Evolutionary conservation across 2,113 vertebrate species (phyloP).

Genomic region (Hippocampus barbouri): DNA sequence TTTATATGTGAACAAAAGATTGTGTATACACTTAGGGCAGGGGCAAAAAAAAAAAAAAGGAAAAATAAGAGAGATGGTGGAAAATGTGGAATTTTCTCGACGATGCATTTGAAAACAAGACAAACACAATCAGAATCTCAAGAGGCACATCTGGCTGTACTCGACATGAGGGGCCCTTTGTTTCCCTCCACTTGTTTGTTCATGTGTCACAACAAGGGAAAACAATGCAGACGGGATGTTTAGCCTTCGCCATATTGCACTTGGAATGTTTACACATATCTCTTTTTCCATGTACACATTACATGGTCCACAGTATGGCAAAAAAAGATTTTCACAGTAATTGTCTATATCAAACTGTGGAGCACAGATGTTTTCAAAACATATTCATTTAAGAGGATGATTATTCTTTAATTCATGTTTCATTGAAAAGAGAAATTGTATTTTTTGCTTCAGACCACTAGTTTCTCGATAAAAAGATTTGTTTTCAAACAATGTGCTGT

Average conservation of each 20-base stretch:
- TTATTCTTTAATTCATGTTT: no score
- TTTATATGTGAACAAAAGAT: constrained; percentile 34
- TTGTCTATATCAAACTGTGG: not conserved
- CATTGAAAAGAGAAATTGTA: no score
- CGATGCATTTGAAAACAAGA: constrained; percentile 63
- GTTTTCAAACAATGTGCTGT: no score
- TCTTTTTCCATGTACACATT: not conserved
- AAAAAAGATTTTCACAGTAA: no score
- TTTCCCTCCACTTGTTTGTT: constrained; percentile 48
- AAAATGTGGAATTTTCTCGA: constrained; percentile 49
- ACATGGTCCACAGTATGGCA: not conserved
- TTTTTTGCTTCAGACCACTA: no score
- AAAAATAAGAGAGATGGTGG: constrained; percentile 11
- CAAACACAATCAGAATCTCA: constrained; percentile 68
- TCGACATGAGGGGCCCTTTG: constrained; percentile 56
- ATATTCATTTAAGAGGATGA: not conserved
- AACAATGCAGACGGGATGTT: constrained; percentile 35
- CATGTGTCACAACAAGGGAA: constrained; percentile 32
- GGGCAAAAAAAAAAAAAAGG: not conserved
- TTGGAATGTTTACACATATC: constrained; percentile 8
- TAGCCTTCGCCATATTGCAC: constrained; percentile 16
- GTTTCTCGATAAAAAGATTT: no score
- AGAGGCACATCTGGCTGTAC: constrained; percentile 66
- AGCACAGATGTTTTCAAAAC: not conserved
- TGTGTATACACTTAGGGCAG: constrained; percentile 47